These are phyloP conservation scores for Herminia tarsipennalis DNA, from an alignment of 2,888 invertebrate genomes.

Conservation along the genomic window DNA sequence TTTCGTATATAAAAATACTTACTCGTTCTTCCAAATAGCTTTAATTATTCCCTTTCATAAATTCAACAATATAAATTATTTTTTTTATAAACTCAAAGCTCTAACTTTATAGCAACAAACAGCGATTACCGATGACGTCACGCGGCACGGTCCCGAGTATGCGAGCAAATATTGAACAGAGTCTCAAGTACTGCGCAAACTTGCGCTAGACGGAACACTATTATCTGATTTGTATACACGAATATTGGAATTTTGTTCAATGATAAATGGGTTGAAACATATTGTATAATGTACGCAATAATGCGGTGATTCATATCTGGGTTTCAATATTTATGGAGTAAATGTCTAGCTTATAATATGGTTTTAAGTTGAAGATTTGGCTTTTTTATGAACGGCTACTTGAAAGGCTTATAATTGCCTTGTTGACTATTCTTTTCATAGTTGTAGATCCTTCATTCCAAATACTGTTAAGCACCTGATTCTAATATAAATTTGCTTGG, in stretches of 20 bases:
- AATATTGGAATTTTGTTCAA: constrained; percentile 42
- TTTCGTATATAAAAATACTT: too few relatives aligned
- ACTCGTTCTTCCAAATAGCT: too few relatives aligned
- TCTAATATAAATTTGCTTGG: too few relatives aligned
- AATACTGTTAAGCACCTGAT: too few relatives aligned
- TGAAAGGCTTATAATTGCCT: too few relatives aligned
- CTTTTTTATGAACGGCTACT: too few relatives aligned
- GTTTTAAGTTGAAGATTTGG: too few relatives aligned
- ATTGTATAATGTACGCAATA: constrained; percentile 12
- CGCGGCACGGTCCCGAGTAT: constrained; percentile 25
- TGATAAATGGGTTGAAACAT: constrained; percentile 21
- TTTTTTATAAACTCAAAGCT: constrained; percentile 15
- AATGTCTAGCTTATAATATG: not conserved
- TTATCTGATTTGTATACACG: constrained; percentile 46
- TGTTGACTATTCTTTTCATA: too few relatives aligned
- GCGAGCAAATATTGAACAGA: constrained; percentile 65
- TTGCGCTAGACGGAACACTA: constrained; percentile 39
- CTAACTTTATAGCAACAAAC: constrained; percentile 23
- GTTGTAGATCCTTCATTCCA: too few relatives aligned
- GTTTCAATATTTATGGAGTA: constrained; percentile 3
- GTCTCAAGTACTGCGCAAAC: constrained; percentile 66
- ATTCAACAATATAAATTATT: constrained; percentile 9
- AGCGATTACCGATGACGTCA: constrained; percentile 41
- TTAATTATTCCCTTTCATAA: not conserved
- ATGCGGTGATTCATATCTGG: constrained; percentile 7